Base-by-base conservation (phyloP, 2,797 vertebrate genomes). In the Zalophus californianus region DNA sequence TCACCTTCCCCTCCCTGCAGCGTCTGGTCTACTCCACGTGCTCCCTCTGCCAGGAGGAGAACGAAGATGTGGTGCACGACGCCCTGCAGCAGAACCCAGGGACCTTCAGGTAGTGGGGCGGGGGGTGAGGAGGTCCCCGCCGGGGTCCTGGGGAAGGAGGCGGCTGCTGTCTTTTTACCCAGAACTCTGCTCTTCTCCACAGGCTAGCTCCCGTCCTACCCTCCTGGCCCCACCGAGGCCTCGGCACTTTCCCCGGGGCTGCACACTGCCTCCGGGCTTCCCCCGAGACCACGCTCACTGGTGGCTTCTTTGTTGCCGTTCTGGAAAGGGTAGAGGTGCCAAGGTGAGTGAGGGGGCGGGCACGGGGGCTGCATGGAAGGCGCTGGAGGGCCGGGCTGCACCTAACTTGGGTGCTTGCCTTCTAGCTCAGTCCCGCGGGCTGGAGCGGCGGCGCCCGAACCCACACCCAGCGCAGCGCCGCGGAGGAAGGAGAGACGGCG, bases 21-120 rank as follows among this genome's bases (percentile, higher is more conserved):
- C 99, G 99, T 14, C 97, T 99, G 0, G 99, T 99, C 79, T 99
- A 99, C 97, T 99, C 99, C 95, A 99, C 99, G 3, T 99, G 99
- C 98, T 99, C 99, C 0, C 48, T 99, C 75, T 99, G 99, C 98
- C 97, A 73, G 5, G 98, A 99, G 97, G 99, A 99, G 98, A 99
- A 99, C 0, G 99, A 99, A 98, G 99, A 99, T 0, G 99, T 99
- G 10, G 98, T 99, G 0, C 64, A 84, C 0, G 98, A 98, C 0
- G 99, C 99, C 97, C 98, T 99, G 91, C 98, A 99, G 98, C 98
- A 99, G 86, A 98, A 97, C 27, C 96, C 90, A 0, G 97, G 98
- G 0, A 14, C 95, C 66, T 99, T 99, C 98, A 99, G 99, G 99
- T 99, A 93, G 0, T 3, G 5, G 38, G 38, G 0, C 0, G 38